These are phyloP conservation scores for Pyrocephalus nanus DNA, from an alignment of 2,797 vertebrate species.

Conservation along the genomic window DNA sequence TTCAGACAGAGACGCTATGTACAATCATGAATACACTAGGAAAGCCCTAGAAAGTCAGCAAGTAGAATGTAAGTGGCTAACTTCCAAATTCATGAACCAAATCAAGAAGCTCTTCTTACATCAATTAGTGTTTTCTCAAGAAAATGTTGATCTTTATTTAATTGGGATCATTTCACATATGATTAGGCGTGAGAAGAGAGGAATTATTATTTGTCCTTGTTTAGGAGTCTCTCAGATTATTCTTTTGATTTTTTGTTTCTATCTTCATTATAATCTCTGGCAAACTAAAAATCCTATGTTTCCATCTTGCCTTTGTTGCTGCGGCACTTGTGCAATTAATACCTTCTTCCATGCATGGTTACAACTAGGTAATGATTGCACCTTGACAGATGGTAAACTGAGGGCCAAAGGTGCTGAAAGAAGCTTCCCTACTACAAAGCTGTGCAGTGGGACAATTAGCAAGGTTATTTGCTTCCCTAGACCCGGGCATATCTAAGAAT, in stretches of 20 bases:
- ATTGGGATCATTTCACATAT: not conserved
- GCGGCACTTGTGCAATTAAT: not conserved
- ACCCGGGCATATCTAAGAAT: not conserved
- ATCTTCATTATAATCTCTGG: not conserved
- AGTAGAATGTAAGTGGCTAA: not conserved
- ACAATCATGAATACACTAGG: not conserved
- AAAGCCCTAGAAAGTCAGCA: constrained; percentile 5
- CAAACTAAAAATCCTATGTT: not conserved
- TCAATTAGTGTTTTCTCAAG: not conserved
- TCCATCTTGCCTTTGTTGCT: not conserved
- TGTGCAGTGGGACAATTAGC: not conserved
- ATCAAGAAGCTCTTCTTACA: constrained; percentile 3
- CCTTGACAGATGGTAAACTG: not conserved
- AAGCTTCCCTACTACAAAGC: not conserved
- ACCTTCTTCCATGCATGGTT: not conserved
- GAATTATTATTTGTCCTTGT: not conserved
- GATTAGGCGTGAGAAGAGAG: not conserved
- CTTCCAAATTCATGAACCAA: constrained; percentile 13
- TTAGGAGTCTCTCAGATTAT: not conserved
- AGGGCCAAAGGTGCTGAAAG: not conserved
- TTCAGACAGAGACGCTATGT: not conserved
- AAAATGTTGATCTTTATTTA: not conserved
- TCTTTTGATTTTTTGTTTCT: not conserved
- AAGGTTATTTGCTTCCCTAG: not conserved
- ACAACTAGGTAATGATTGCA: not conserved